Evolutionary conservation across 1,140 invertebrate species (phyloP).

Genomic region (Argopecten irradians): DNA sequence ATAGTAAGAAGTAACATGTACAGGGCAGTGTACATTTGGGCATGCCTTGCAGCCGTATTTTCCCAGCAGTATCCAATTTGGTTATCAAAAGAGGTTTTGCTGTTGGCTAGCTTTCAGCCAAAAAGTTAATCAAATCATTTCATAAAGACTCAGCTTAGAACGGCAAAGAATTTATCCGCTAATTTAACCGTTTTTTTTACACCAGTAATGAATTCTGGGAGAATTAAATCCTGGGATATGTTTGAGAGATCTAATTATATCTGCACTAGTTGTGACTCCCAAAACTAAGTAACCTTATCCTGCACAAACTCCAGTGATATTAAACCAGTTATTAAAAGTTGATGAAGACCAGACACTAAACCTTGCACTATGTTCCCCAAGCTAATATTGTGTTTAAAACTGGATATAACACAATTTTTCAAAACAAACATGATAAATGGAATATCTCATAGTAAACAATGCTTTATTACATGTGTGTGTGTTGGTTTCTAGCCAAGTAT

Average conservation of each 20-base stretch:
- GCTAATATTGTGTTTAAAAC: not conserved
- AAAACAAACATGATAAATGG: not conserved
- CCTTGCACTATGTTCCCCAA: not conserved
- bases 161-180: not conserved
- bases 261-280: not conserved
- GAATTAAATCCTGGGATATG: not conserved
- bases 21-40: not conserved
- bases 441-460: not conserved
- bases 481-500: not conserved
- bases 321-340: not conserved
- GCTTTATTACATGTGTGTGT: not conserved
- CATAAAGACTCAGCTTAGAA: not conserved
- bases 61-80: conserved; percentile 1
- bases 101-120: conserved; percentile 7
- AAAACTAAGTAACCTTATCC: not conserved
- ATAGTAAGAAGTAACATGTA: not conserved
- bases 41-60: not conserved
- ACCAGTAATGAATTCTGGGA: not conserved
- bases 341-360: not conserved
- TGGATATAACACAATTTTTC: not conserved
- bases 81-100: not conserved
- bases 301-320: conserved; percentile 4
- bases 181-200: not conserved
- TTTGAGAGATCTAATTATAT: not conserved
- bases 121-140: not conserved